phyloP scores from a whole-genome alignment of 2,797 vertebrate species.

The Capromys pilorides region DNA sequence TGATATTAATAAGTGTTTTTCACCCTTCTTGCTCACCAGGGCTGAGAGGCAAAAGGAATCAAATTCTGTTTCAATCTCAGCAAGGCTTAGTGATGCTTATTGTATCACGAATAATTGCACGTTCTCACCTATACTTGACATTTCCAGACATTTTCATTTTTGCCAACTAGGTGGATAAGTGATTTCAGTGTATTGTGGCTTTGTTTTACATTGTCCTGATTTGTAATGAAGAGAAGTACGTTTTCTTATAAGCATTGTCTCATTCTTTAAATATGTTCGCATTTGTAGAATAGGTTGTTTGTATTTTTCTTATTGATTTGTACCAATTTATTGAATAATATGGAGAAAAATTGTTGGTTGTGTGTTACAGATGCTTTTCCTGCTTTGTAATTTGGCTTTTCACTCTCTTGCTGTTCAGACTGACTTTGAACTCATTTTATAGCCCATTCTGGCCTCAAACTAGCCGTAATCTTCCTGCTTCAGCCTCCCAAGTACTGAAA shows the following conservation, averaged over 20 bases:
- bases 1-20: too few relatives aligned
- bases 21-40: too few relatives aligned
- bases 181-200: neutral
- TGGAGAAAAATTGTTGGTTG: neutral
- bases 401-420: neutral
- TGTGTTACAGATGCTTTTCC: neutral
- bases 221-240: conserved; percentile 24
- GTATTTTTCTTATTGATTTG: conserved; percentile 25
- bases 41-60: too few relatives aligned
- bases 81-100: too few relatives aligned
- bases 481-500: too few relatives aligned
- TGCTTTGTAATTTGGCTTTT: neutral
- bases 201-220: neutral
- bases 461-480: too few relatives aligned
- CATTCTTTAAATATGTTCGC: conserved; percentile 1
- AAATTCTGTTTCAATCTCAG: too few relatives aligned
- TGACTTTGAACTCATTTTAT: too few relatives aligned
- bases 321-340: neutral
- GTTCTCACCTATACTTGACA: neutral
- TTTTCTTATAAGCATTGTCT: neutral
- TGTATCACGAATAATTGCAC: neutral
- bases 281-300: conserved; percentile 5
- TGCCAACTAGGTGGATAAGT: neutral
- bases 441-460: too few relatives aligned
- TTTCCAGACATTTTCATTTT: conserved; percentile 6